A percentile compares a stretch with the other conserved stretches of the same genome.
These are phyloP conservation scores for Himalopsyche tibetana DNA, from an alignment of 2,888 invertebrate genomes.

Conservation along the genomic window DNA sequence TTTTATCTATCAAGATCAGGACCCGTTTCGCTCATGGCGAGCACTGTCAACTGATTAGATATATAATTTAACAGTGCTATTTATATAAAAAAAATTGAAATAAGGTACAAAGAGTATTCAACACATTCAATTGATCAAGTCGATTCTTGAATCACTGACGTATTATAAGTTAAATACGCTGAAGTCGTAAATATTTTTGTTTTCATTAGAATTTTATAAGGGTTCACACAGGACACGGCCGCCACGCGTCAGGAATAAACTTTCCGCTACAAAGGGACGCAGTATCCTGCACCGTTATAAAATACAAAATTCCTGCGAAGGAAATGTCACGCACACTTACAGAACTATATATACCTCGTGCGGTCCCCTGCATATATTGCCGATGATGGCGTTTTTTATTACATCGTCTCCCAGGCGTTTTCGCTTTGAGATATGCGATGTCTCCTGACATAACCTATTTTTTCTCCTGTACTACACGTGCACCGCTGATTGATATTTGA, in stretches of 20 bases:
- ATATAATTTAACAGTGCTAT: no score
- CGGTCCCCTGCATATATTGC: slow-evolving; percentile 15
- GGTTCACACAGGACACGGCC: neutral
- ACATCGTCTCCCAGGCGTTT: neutral
- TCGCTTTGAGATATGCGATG: neutral
- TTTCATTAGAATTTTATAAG: slow-evolving; percentile 18
- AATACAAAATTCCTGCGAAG: slow-evolving; percentile 32
- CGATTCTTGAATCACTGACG: neutral
- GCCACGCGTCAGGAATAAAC: neutral
- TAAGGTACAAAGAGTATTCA: no score
- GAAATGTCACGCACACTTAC: slow-evolving; percentile 32
- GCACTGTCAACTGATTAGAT: no score
- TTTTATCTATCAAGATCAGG: no score
- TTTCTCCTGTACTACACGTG: slow-evolving; percentile 2
- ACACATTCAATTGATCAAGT: no score
- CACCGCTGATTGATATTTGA: slow-evolving; percentile 5
- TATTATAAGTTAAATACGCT: neutral
- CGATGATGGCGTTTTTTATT: slow-evolving; percentile 26
- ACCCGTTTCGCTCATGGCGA: no score
- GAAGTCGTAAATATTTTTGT: slow-evolving; percentile 11
- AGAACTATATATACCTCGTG: neutral
- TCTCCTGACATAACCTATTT: slow-evolving; percentile 12
- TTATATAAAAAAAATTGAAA: no score
- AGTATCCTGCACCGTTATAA: slow-evolving; percentile 7
- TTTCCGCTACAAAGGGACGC: neutral